phyloP scores from a whole-genome alignment of 2,797 vertebrate species.

The Galaxias olidus region DNA sequence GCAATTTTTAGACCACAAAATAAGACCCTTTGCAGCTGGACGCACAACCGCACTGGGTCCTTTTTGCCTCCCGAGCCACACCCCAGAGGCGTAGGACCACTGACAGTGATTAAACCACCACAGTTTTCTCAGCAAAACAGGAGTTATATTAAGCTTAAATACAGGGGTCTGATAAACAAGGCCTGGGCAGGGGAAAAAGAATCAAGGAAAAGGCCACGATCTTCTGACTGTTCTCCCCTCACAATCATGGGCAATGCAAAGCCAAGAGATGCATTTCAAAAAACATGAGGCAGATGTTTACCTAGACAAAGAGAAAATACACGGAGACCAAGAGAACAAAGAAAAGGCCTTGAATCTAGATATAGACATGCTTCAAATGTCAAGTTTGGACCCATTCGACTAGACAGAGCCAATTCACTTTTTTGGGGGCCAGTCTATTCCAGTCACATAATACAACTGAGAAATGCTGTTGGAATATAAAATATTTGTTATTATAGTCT shows the following conservation, averaged over 20 bases:
- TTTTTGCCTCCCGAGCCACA: constrained; percentile 74
- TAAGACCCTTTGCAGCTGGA: constrained; percentile 82
- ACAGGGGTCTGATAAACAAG: constrained; percentile 88
- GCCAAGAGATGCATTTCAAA: constrained; percentile 72
- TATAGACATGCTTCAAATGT: constrained; percentile 56
- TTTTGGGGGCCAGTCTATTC: constrained; percentile 50
- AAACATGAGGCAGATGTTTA: constrained; percentile 79
- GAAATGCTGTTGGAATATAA: constrained; percentile 41
- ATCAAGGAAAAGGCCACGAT: constrained; percentile 73
- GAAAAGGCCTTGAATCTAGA: constrained; percentile 52
- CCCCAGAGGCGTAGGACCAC: constrained; percentile 81
- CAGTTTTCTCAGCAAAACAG: constrained; percentile 85
- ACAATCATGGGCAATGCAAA: constrained; percentile 70
- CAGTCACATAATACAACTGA: neutral
- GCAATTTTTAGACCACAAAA: constrained; percentile 86
- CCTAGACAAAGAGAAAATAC: constrained; percentile 70
- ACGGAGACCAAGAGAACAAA: constrained; percentile 27
- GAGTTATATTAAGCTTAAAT: constrained; percentile 89
- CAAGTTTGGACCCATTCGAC: constrained; percentile 51
- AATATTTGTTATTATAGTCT: constrained; percentile 55
- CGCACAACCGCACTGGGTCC: constrained; percentile 77
- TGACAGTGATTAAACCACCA: constrained; percentile 81
- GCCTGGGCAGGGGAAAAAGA: constrained; percentile 72
- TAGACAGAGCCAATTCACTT: constrained; percentile 40
- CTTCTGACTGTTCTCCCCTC: constrained; percentile 75